phyloP scores from a whole-genome alignment of 2,888 invertebrate genomes.

The Archips crataeganus region DNA sequence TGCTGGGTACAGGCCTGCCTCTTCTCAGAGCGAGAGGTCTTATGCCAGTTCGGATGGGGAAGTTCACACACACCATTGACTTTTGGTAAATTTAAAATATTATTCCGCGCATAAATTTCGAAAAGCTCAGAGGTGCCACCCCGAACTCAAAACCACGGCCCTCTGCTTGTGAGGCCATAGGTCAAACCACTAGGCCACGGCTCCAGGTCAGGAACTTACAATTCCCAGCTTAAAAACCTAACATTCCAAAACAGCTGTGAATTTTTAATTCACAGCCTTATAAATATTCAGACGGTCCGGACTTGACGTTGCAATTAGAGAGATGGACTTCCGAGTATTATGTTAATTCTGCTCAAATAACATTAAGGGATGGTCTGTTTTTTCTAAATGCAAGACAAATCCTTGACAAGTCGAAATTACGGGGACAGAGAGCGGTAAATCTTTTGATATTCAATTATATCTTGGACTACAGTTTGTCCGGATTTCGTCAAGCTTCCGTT shows the following conservation, averaged over 20 bases:
- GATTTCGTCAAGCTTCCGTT: neutral
- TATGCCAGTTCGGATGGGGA: too few species aligned
- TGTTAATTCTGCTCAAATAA: slow-evolving; percentile 53
- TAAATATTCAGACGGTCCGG: slow-evolving; percentile 58
- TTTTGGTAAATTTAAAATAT: too few species aligned
- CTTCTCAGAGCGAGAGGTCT: too few species aligned
- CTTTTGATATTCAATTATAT: slow-evolving; percentile 34
- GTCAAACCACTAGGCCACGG: too few species aligned
- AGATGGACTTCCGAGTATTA: slow-evolving; percentile 62
- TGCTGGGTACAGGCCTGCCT: too few species aligned
- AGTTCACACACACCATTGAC: too few species aligned
- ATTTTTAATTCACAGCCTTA: slow-evolving; percentile 43
- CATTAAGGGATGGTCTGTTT: slow-evolving; percentile 41
- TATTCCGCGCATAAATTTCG: too few species aligned
- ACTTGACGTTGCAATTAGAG: slow-evolving; percentile 60
- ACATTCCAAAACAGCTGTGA: slow-evolving; percentile 32
- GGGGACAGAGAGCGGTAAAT: slow-evolving; percentile 13
- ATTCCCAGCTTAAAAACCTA: slow-evolving; percentile 14
- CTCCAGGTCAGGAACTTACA: slow-evolving; percentile 1
- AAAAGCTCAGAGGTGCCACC: too few species aligned
- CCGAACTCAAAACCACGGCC: too few species aligned
- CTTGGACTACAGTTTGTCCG: neutral
- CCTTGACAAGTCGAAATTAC: slow-evolving; percentile 39
- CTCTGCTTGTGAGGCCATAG: too few species aligned
- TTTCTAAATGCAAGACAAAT: slow-evolving; percentile 41